phyloP scores from a whole-genome alignment of 1,140 invertebrate species.

The Drosophila lacertosa region DNA sequence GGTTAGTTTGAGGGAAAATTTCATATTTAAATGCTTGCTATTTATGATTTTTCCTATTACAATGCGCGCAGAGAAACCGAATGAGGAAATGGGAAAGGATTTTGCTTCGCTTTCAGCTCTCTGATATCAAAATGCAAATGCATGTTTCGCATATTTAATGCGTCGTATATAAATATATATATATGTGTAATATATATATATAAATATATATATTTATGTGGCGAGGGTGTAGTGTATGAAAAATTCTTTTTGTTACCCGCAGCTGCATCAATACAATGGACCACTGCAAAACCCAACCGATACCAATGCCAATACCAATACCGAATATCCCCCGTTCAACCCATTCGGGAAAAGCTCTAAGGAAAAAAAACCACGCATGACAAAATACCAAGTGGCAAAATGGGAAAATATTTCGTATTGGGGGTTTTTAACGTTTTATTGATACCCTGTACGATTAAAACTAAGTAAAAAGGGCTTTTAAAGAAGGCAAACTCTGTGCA shows the following conservation, averaged over 20 bases:
- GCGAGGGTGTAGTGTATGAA: constrained; percentile 25
- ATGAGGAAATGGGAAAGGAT: constrained; percentile 8
- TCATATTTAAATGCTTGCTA: constrained; percentile 27
- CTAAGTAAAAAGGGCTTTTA: not conserved
- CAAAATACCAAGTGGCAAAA: constrained; percentile 73
- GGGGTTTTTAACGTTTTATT: not conserved
- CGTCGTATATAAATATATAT: constrained; percentile 44
- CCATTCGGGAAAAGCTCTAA: constrained; percentile 28
- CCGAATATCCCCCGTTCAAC: too few species aligned
- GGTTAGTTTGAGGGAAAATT: not conserved
- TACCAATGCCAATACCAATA: too few species aligned
- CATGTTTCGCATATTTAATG: constrained; percentile 71
- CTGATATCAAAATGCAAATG: constrained; percentile 71
- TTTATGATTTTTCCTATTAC: constrained; percentile 51
- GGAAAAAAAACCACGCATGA: constrained; percentile 74
- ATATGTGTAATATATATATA: constrained; percentile 24
- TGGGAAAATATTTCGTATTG: constrained; percentile 35
- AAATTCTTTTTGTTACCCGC: constrained; percentile 58
- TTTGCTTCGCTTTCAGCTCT: constrained; percentile 19
- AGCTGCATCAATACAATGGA: constrained; percentile 72
- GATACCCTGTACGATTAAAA: constrained; percentile 14
- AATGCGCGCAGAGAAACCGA: not conserved
- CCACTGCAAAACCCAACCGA: constrained; percentile 18
- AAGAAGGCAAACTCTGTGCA: too few species aligned
- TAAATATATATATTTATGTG: not conserved